A percentile compares a stretch with the other conserved stretches of the same genome.
phyloP scores from a whole-genome alignment of 2,113 vertebrate species.

The Origma solitaria region DNA sequence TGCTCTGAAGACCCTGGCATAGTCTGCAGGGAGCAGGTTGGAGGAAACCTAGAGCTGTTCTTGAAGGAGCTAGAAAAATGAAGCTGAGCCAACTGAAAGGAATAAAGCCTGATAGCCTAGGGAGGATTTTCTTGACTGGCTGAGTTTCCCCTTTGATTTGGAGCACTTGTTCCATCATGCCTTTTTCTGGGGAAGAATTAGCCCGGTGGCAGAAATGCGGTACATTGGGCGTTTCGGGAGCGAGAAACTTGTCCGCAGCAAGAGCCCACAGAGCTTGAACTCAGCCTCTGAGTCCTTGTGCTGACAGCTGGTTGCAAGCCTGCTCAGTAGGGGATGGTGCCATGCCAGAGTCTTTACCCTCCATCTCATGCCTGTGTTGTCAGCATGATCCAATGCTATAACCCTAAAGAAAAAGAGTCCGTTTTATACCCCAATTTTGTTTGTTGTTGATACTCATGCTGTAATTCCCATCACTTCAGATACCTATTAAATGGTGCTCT shows the following conservation, averaged over 20 bases:
- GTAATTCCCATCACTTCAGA: background rate
- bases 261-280: background rate
- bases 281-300: background rate
- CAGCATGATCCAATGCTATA: background rate
- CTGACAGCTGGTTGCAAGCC: background rate
- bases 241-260: background rate
- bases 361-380: background rate
- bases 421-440: background rate
- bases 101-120: background rate
- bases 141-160: slow-evolving; percentile 17
- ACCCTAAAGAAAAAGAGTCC: background rate
- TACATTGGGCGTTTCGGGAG: fast-evolving
- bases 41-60: background rate
- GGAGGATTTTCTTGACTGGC: slow-evolving; percentile 5
- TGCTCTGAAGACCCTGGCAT: background rate
- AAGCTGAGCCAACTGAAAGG: background rate
- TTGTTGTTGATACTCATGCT: background rate
- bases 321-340: background rate
- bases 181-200: slow-evolving; percentile 17
- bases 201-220: background rate
- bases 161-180: slow-evolving; percentile 45
- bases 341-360: background rate
- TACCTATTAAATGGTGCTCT: background rate
- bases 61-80: background rate
- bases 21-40: background rate